Conservation (phyloP, 2,113 vertebrate species). For the Pygoscelis antarcticus region DNA sequence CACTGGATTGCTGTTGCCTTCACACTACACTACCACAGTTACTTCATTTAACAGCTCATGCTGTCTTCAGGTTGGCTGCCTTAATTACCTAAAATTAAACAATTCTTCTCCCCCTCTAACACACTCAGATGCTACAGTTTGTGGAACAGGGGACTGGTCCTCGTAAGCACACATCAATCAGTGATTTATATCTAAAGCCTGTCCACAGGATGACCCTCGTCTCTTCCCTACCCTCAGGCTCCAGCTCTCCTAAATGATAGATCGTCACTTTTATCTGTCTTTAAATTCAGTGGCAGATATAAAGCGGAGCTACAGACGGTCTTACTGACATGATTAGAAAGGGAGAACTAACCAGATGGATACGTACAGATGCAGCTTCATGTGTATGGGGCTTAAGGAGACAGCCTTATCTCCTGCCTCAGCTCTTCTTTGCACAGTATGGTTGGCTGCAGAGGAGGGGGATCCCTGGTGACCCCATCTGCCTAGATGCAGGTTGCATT, state of each 20-base stretch:
- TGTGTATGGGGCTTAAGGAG: not conserved
- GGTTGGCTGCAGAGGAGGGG: not conserved
- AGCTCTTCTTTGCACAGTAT: not conserved
- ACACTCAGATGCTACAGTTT: not conserved
- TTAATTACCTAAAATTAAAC: not conserved
- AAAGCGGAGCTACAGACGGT: not conserved
- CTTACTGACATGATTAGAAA: not conserved
- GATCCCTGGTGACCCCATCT: not conserved
- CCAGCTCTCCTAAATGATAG: not conserved
- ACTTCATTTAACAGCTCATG: not conserved
- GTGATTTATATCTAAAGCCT: not conserved
- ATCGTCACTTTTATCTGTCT: not conserved
- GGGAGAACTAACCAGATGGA: not conserved
- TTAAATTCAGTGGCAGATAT: not conserved
- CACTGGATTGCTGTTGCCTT: not conserved
- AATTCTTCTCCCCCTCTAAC: not conserved
- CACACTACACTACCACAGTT: not conserved
- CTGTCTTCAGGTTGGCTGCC: not conserved
- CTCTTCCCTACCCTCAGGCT: not conserved
- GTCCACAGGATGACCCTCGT: not conserved
- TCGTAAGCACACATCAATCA: not conserved
- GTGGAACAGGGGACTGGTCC: not conserved
- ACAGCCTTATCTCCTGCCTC: not conserved
- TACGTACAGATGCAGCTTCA: not conserved
- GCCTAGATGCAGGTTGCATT: not conserved